Percentiles rank a stretch among this genome's conserved stretches.
These are phyloP conservation scores for Bujurquina vittata DNA, from an alignment of 2,113 vertebrate genomes.

Conservation along the genomic window DNA sequence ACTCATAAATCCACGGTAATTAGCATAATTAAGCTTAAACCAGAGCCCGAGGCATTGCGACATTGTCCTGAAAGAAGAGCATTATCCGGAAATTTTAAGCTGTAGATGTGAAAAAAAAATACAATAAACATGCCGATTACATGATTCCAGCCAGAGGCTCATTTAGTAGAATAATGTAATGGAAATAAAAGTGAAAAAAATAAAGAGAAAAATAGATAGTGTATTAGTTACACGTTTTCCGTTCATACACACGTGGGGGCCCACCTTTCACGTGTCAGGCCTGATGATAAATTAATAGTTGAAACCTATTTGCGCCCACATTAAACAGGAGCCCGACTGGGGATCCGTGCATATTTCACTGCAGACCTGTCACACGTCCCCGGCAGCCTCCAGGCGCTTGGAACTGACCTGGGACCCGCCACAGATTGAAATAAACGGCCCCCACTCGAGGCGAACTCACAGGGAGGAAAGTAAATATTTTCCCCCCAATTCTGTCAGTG, in stretches of 20 bases:
- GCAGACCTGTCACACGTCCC: slow-evolving; percentile 80
- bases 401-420: slow-evolving; percentile 66
- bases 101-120: slow-evolving; percentile 17
- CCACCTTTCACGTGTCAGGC: slow-evolving; percentile 69
- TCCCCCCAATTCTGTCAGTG: slow-evolving; percentile 55
- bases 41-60: slow-evolving; percentile 49
- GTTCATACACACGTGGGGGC: slow-evolving; percentile 22
- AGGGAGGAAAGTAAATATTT: slow-evolving; percentile 71
- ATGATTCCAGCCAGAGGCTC: slow-evolving; percentile 31
- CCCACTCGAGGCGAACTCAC: slow-evolving; percentile 57
- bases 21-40: slow-evolving; percentile 80
- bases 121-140: slow-evolving; percentile 31
- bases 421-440: slow-evolving; percentile 60
- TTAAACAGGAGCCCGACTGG: slow-evolving; percentile 82
- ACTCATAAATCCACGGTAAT: slow-evolving; percentile 74
- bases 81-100: slow-evolving; percentile 41
- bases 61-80: slow-evolving; percentile 57
- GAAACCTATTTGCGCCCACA: slow-evolving; percentile 87
- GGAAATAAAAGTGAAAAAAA: neutral
- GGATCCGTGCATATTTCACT: slow-evolving; percentile 83
- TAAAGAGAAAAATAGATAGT: neutral
- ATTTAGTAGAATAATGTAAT: slow-evolving; percentile 4
- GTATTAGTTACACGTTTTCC: slow-evolving; percentile 23
- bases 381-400: slow-evolving; percentile 77
- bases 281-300: slow-evolving; percentile 85